These are phyloP conservation scores for Urosaurus nigricauda DNA, from an alignment of 2,797 vertebrate genomes.

Conservation along the genomic window DNA sequence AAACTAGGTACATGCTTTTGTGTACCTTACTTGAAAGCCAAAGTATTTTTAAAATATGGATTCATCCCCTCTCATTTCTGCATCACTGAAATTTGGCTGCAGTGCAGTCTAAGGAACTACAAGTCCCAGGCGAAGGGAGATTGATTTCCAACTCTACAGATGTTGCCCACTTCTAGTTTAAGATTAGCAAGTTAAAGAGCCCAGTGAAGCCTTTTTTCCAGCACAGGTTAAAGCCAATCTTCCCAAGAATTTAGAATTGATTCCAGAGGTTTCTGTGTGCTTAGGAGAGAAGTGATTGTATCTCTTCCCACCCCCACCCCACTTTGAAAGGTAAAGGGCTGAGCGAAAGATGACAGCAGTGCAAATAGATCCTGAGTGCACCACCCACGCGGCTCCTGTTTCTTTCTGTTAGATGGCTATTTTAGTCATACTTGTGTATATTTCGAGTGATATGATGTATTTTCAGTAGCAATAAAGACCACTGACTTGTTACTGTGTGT, in stretches of 20 bases:
- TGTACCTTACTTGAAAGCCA: too few relatives aligned
- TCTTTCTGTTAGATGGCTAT: not conserved
- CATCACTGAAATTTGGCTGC: too few relatives aligned
- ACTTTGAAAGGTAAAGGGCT: not conserved
- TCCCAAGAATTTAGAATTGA: not conserved
- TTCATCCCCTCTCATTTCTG: too few relatives aligned
- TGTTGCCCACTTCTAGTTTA: not conserved
- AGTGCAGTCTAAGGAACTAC: not conserved
- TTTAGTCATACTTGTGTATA: not conserved
- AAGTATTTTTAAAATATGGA: too few relatives aligned
- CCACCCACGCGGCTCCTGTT: not conserved
- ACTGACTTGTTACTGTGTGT: slow-evolving; percentile 31
- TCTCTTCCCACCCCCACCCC: not conserved
- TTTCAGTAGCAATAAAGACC: slow-evolving; percentile 40
- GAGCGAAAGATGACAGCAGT: not conserved
- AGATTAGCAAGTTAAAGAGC: not conserved
- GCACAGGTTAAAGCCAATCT: not conserved
- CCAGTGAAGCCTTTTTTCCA: not conserved
- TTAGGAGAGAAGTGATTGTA: not conserved
- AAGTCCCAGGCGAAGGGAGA: not conserved
- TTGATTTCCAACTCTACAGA: not conserved
- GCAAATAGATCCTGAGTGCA: not conserved
- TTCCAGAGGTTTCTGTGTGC: not conserved
- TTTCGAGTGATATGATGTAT: slow-evolving; percentile 45
- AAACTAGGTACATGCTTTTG: too few relatives aligned